These are phyloP conservation scores for Heloderma charlesbogerti DNA, from an alignment of 2,113 vertebrate species.

Conservation along the genomic window DNA sequence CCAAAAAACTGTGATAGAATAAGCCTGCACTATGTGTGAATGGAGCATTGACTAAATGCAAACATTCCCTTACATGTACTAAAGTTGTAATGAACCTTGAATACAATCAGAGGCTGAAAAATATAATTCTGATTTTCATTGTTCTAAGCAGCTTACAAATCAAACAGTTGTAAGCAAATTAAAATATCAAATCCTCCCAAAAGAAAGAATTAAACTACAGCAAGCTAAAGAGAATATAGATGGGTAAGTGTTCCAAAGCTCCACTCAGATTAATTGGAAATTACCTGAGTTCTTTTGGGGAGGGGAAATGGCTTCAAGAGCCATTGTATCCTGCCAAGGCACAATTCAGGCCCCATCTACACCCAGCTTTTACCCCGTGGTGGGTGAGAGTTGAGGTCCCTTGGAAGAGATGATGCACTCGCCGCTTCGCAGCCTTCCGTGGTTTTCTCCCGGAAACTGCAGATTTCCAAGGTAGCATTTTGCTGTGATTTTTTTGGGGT, in stretches of 20 bases:
- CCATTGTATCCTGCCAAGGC: not conserved
- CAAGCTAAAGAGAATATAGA: not conserved
- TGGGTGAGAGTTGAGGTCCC: too few relatives aligned
- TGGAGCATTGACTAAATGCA: conserved; percentile 17
- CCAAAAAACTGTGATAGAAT: conserved; percentile 39
- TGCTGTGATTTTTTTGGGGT: too few relatives aligned
- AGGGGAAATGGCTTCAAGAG: not conserved
- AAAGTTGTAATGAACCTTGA: conserved; percentile 23
- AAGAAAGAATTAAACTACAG: not conserved
- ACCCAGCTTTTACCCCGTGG: too few relatives aligned
- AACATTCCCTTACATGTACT: conserved; percentile 43
- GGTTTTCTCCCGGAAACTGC: too few relatives aligned
- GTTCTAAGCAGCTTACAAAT: not conserved
- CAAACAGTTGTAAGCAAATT: not conserved
- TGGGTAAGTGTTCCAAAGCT: not conserved
- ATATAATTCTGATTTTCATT: conserved; percentile 11
- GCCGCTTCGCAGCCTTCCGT: too few relatives aligned
- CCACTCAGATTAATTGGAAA: not conserved
- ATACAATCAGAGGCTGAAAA: conserved; percentile 18
- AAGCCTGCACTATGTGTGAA: conserved; percentile 24
- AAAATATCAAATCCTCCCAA: not conserved
- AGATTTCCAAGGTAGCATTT: too few relatives aligned
- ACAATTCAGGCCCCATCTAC: too few relatives aligned
- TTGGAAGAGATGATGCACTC: too few relatives aligned
- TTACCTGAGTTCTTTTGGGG: not conserved